These are phyloP conservation scores for Rallus limicola DNA, from an alignment of 2,113 vertebrate species.

Conservation along the genomic window DNA sequence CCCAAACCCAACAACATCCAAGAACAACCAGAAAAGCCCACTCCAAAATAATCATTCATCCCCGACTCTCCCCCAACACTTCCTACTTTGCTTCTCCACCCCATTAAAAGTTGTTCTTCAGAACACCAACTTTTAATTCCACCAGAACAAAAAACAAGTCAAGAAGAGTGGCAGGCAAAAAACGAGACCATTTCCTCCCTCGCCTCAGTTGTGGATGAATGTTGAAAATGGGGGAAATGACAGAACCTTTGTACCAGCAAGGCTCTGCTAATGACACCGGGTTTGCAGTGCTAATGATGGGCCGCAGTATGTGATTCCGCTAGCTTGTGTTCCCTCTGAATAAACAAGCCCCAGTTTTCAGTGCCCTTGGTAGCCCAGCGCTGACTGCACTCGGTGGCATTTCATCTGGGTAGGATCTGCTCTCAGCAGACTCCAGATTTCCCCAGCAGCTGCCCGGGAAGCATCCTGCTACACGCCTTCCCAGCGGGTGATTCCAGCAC, in stretches of 20 bases:
- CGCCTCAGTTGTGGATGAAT: background rate
- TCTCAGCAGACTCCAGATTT: slow-evolving; percentile 2
- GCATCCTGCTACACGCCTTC: background rate
- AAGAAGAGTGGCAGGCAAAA: background rate
- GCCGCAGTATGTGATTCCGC: background rate
- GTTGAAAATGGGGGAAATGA: background rate
- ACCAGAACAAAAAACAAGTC: background rate
- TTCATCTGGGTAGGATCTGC: background rate
- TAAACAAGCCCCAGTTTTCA: background rate
- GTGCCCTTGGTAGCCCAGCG: background rate
- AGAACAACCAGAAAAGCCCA: background rate
- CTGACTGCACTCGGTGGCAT: background rate
- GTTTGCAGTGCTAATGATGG: background rate
- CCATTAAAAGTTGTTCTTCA: background rate
- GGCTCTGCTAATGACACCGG: background rate
- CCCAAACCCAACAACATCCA: no score
- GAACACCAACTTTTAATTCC: background rate
- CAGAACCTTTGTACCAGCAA: background rate
- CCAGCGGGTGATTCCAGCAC: background rate
- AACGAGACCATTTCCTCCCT: background rate
- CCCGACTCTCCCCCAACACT: background rate
- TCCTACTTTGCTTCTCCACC: background rate
- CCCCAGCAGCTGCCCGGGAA: slow-evolving; percentile 21
- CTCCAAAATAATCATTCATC: background rate
- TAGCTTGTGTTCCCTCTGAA: background rate